Evolutionary conservation across 2,113 vertebrate genomes (phyloP), one percentile per base, ranked within the genome.

Genomic region (Dolichotis patagonum): DNA sequence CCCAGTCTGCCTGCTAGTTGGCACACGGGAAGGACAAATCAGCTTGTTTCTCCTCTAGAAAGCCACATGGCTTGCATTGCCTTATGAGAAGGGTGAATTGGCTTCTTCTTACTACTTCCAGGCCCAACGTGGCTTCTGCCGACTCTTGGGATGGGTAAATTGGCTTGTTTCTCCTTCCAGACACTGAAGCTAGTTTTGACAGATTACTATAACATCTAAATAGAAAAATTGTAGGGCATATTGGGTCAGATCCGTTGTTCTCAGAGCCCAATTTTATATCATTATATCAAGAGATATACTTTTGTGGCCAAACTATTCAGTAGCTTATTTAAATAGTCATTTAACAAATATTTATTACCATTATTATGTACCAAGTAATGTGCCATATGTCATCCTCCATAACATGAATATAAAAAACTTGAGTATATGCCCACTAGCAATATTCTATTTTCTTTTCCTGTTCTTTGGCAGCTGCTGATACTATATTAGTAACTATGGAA

Each of bases 301-400:
- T 96, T 67, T 43, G 12, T 65, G 30, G 38, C 4, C 26, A 58
- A 43, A 24, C 3, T 32, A n/a, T 77, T 67, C 30, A 63, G 22
- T 86, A 20, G 82, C 56, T 81, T 87, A 49, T 62, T 92, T 62
- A 71, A 71, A 83, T 96, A 81, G 52, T 92, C 38, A 84, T 80
- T 93, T 81, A 92, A 85, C 28, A 94, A 90, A 96, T 22, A 56
- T 43, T 93, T 89, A 60, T 84, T 93, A 58, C 2, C 46, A 20
- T 83, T 96, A 90, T 19, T 69, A 26, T 69, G 3, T 62, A 20
- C 6, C 28, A 88, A 52, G 46, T 60, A 54, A 19, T 82, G 26
- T 24, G 56, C 5, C 17, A 12, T 54, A 16, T 75, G 11, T 81
- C 49, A 69, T 67, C 7, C 17, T 28, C 16, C 38, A 65, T 85